Percentiles rank a stretch among this genome's conserved stretches.
Evolutionary conservation across 2,888 invertebrate species (phyloP).

Genomic region (Cyclophora punctaria): DNA sequence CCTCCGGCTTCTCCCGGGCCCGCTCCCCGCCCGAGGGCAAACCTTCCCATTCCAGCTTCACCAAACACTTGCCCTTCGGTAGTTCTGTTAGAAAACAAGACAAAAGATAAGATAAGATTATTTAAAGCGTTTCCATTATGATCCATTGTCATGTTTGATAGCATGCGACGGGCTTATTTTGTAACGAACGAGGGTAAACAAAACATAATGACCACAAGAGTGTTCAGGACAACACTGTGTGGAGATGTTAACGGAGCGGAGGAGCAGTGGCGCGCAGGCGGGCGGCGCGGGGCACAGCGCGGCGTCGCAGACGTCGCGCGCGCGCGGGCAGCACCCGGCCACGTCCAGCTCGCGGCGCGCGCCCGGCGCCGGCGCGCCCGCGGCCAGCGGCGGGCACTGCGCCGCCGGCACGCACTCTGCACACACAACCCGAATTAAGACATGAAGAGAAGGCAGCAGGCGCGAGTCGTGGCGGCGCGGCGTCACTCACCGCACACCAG

Average conservation of each 20-base stretch:
- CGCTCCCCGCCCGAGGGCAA: slow-evolving; percentile 73
- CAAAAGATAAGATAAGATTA: background rate
- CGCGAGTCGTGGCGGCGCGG: background rate
- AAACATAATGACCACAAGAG: slow-evolving; percentile 73
- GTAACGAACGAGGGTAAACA: background rate
- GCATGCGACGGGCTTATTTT: background rate
- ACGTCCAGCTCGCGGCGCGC: slow-evolving; percentile 64
- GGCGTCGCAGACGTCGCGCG: slow-evolving; percentile 75
- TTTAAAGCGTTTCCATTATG: background rate
- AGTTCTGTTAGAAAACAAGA: slow-evolving; percentile 51
- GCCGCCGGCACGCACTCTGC: slow-evolving; percentile 83
- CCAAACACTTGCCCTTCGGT: slow-evolving; percentile 79
- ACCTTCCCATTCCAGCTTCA: slow-evolving; percentile 71
- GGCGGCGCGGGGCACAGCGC: slow-evolving; percentile 78
- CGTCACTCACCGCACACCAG: slow-evolving; percentile 80
- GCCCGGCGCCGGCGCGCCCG: slow-evolving; percentile 70
- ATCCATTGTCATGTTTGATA: background rate
- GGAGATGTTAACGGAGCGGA: slow-evolving; percentile 36
- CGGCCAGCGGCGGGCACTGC: slow-evolving; percentile 73
- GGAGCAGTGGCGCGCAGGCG: slow-evolving; percentile 75
- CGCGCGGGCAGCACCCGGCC: slow-evolving; percentile 82
- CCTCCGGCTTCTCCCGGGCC: slow-evolving; percentile 52
- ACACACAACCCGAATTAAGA: too few relatives aligned
- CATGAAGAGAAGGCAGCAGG: background rate
- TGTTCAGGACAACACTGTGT: slow-evolving; percentile 80